Conservation (phyloP, 2,113 vertebrate genomes). For the Aleadryas rufinucha region DNA sequence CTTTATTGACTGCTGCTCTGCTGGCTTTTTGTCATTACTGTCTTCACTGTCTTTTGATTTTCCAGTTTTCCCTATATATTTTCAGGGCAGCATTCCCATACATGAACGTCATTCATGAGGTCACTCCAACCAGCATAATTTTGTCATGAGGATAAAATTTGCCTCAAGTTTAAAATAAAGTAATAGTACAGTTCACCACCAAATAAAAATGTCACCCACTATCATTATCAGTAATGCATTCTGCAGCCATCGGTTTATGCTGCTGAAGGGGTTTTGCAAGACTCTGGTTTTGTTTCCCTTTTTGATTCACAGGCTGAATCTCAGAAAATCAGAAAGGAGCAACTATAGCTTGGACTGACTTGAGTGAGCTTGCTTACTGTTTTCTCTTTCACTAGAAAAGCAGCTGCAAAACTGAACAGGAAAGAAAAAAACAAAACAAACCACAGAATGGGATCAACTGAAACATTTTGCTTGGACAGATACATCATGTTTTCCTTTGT, state of each 20-base stretch:
- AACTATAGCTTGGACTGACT: neutral
- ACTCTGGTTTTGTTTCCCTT: neutral
- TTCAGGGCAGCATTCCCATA: neutral
- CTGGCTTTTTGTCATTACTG: neutral
- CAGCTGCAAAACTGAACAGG: neutral
- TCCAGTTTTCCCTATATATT: neutral
- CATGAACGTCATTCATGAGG: neutral
- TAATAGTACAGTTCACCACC: neutral
- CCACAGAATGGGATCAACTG: neutral
- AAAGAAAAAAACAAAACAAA: neutral
- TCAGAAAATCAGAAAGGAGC: neutral
- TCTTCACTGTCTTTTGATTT: neutral
- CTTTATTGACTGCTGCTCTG: neutral
- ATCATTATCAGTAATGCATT: neutral
- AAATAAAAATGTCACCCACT: neutral
- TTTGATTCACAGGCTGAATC: neutral
- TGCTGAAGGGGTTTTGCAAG: neutral
- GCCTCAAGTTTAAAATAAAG: neutral
- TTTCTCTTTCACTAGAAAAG: neutral
- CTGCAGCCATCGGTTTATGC: neutral
- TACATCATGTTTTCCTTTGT: neutral
- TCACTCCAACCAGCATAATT: neutral
- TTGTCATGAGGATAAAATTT: neutral
- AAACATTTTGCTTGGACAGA: slow-evolving; percentile 24
- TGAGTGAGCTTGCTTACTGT: neutral